Evolutionary conservation across 2,797 vertebrate species (phyloP).

Genomic region (Enteromius unitaeniatus): DNA sequence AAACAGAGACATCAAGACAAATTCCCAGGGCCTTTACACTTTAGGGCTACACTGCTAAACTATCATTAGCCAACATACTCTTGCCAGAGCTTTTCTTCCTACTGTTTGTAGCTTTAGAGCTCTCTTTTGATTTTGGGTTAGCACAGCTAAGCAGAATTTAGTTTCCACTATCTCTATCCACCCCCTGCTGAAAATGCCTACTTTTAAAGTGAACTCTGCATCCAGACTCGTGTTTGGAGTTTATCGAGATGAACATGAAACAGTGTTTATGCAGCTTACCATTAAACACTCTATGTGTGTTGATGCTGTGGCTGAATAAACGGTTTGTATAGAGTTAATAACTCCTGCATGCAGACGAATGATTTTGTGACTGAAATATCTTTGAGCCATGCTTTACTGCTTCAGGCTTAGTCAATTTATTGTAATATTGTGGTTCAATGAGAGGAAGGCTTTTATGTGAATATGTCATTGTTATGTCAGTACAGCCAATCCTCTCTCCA

Average conservation of each 20-base stretch:
- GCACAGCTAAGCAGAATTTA: slow-evolving; percentile 1
- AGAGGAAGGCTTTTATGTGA: slow-evolving; percentile 32
- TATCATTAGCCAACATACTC: slow-evolving; percentile 35
- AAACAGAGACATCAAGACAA: slow-evolving; percentile 20
- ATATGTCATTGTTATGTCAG: slow-evolving; percentile 34
- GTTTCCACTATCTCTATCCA: background rate
- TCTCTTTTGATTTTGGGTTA: slow-evolving; percentile 32
- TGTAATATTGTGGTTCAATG: slow-evolving; percentile 30
- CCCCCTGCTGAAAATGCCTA: slow-evolving; percentile 12
- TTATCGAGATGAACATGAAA: slow-evolving; percentile 11
- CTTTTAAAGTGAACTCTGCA: slow-evolving; percentile 2
- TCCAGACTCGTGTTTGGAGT: background rate
- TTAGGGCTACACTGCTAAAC: background rate
- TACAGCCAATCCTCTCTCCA: slow-evolving; percentile 32
- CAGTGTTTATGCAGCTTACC: slow-evolving; percentile 18
- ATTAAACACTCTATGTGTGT: background rate
- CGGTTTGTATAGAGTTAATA: background rate
- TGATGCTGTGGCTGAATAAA: slow-evolving; percentile 15
- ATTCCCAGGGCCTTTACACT: background rate
- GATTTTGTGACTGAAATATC: slow-evolving; percentile 9
- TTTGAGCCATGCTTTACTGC: slow-evolving; percentile 8
- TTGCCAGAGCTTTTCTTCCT: background rate
- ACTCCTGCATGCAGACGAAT: background rate
- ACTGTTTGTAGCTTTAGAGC: background rate
- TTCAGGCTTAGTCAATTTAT: slow-evolving; percentile 26